Conservation (phyloP, 2,113 vertebrate species). For the Callipepla californica region DNA sequence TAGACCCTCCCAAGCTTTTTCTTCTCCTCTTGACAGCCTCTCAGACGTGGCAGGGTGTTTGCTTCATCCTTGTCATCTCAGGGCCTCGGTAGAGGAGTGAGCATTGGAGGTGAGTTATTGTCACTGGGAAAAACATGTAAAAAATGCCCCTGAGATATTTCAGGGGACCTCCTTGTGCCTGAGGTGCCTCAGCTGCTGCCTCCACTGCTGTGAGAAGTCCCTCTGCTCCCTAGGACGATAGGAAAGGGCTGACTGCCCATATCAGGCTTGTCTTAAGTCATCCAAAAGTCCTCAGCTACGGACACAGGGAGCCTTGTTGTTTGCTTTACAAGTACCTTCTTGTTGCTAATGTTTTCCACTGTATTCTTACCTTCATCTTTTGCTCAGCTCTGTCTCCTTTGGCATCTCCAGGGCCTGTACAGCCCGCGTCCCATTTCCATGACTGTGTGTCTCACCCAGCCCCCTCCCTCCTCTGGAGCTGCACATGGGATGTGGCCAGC, state of each 20-base stretch:
- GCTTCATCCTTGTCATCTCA: not conserved
- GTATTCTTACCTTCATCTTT: not conserved
- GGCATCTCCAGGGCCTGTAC: not conserved
- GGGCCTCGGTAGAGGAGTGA: not conserved
- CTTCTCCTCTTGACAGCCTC: fast-evolving
- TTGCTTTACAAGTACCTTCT: not conserved
- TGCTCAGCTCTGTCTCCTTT: fast-evolving
- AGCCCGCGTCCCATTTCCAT: not conserved
- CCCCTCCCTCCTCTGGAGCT: not conserved
- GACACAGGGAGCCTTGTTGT: fast-evolving
- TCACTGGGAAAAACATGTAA: not conserved
- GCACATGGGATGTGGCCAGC: not conserved
- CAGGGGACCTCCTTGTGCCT: not conserved
- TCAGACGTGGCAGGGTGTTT: not conserved
- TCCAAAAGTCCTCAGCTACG: not conserved
- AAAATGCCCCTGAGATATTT: fast-evolving
- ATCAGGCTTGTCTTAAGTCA: not conserved
- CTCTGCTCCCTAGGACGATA: not conserved
- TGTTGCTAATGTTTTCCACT: not conserved
- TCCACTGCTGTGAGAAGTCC: not conserved
- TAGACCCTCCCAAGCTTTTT: not conserved
- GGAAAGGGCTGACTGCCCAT: not conserved
- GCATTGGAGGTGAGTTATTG: not conserved
- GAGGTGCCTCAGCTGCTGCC: not conserved
- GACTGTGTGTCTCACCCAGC: fast-evolving